Conservation (phyloP, 2,888 invertebrate species). For the Achlya flavicornis region DNA sequence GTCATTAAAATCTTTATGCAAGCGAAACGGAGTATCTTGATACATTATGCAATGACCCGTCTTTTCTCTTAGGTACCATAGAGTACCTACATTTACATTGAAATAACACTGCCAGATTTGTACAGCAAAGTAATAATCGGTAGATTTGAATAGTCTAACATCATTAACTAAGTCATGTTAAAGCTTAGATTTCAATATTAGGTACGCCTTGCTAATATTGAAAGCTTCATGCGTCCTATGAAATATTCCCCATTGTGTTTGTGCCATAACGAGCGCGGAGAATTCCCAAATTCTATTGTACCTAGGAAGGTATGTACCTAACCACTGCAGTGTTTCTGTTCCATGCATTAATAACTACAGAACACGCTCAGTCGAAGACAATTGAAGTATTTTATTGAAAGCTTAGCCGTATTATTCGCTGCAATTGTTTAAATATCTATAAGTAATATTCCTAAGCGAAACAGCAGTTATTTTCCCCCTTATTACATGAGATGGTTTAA, state of each 20-base stretch:
- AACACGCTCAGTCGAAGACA: constrained; percentile 56
- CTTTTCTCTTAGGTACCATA: too few species aligned
- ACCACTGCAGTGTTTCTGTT: constrained; percentile 38
- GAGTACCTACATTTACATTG: too few species aligned
- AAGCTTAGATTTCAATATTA: constrained; percentile 8
- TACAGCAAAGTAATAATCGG: not conserved
- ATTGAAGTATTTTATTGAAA: constrained; percentile 48
- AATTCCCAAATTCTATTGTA: constrained; percentile 71
- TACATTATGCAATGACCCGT: too few species aligned
- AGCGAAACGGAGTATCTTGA: too few species aligned
- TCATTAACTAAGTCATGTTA: not conserved
- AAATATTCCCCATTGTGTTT: constrained; percentile 61
- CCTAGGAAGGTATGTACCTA: constrained; percentile 19
- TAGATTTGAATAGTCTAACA: constrained; percentile 24
- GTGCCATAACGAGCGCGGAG: constrained; percentile 43
- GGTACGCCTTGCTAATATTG: constrained; percentile 25
- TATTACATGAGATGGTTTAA: too few species aligned
- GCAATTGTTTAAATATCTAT: not conserved
- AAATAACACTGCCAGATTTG: too few species aligned
- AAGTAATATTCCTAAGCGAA: too few species aligned
- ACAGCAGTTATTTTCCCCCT: too few species aligned
- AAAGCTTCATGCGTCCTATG: constrained; percentile 29
- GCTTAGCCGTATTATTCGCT: constrained; percentile 26
- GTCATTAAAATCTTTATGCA: too few species aligned
- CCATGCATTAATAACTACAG: constrained; percentile 64